These are phyloP conservation scores for Microcebus lehilahytsara DNA, from an alignment of 2,113 vertebrate genomes.

Conservation along the genomic window DNA sequence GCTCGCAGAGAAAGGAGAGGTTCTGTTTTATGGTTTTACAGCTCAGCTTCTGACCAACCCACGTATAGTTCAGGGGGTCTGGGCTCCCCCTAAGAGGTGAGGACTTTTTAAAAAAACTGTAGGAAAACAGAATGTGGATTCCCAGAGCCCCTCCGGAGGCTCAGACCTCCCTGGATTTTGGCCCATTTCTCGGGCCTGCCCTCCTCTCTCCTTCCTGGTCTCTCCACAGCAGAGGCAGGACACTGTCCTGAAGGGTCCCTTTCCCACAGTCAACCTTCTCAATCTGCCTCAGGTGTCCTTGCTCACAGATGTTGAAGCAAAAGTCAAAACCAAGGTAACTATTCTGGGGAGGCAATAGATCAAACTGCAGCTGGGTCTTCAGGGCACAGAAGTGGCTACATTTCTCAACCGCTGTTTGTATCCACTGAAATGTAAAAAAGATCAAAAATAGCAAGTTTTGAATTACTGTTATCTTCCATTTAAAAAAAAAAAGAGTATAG, in stretches of 20 bases:
- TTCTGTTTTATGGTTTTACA: background rate
- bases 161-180: background rate
- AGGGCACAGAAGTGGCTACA: background rate
- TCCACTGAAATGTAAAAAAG: conserved; percentile 45
- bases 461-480: conserved; percentile 81
- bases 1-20: background rate
- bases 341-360: conserved; percentile 38
- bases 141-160: background rate
- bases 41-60: conserved; percentile 34
- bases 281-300: background rate
- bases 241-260: background rate
- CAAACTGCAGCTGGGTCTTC: background rate
- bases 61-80: conserved; percentile 41
- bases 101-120: background rate
- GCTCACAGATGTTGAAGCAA: conserved; percentile 35
- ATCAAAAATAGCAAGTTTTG: conserved; percentile 54
- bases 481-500: conserved; percentile 64
- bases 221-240: background rate
- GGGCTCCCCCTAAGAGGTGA: background rate
- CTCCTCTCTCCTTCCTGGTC: background rate
- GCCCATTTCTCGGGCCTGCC: background rate
- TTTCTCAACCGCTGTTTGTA: background rate
- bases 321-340: conserved; percentile 52
- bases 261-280: background rate
- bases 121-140: background rate